Conservation (phyloP, 1,140 invertebrate genomes). For the Plodia interpunctella region DNA sequence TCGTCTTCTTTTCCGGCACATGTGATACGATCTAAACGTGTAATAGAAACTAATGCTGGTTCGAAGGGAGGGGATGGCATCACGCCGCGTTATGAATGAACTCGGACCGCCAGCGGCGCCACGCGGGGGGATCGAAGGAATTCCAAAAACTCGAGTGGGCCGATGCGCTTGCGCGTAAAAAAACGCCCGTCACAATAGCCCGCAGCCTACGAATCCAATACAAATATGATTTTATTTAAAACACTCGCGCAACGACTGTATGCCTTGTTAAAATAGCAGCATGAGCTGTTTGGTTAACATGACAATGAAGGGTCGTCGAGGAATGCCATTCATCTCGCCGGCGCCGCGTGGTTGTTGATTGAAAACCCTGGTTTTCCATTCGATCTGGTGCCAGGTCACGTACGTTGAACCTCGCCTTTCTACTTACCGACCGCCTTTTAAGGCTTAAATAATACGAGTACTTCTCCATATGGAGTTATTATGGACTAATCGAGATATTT, state of each 20-base stretch:
- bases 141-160: conserved; percentile 70
- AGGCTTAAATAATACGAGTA: conserved; percentile 19
- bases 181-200: conserved; percentile 49
- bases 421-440: conserved; percentile 16
- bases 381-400: conserved; percentile 52
- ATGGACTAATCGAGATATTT: conserved; percentile 10
- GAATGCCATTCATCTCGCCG: conserved; percentile 55
- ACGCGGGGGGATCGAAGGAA: conserved; percentile 36
- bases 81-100: conserved; percentile 66
- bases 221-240: conserved; percentile 19
- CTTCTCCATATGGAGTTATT: conserved; percentile 6
- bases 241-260: conserved; percentile 26
- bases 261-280: conserved; percentile 66
- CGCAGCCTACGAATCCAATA: conserved; percentile 23
- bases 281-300: conserved; percentile 65
- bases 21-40: conserved; percentile 35
- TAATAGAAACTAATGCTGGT: conserved; percentile 27
- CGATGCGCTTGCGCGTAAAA: conserved; percentile 39
- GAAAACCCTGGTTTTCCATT: conserved; percentile 47
- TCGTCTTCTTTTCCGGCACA: conserved; percentile 36
- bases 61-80: conserved; percentile 30
- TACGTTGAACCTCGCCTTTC: conserved; percentile 32
- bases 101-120: conserved; percentile 41
- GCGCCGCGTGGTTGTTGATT: conserved; percentile 31
- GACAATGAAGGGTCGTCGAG: conserved; percentile 43